Base-by-base conservation (phyloP, 2,797 vertebrate species). In the Danio aesculapii region DNA sequence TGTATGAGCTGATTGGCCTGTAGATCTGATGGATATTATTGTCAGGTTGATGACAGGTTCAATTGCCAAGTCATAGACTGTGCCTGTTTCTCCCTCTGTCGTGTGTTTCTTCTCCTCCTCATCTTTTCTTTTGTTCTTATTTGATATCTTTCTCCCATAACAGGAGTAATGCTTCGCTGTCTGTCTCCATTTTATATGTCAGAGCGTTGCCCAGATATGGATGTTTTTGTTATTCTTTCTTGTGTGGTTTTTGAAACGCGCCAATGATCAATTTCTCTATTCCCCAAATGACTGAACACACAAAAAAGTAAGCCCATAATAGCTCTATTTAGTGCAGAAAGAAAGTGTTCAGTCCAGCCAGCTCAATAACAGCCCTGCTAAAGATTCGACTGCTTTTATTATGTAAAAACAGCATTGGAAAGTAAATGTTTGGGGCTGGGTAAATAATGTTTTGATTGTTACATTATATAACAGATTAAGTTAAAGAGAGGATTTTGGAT, bases 181-280 rank as follows among this genome's bases (percentile, higher is more conserved):
- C 41, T 58, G 57, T 41, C 69, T 74, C 77, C 19, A 21, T 73
- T 72, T 72, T 74, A 49, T 73, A 57, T 13, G 13, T 66, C 49
- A 72, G 59, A 63, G 46, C 9, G 4, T 62, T 66, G 8, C 19
- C 69, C 55, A 66, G 55, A 66, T 66, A 58, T 76, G 77, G 43
- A 57, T 74, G 43, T 66, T 62, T 74, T 69, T 83, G 82, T 68
- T 83, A 67, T 53, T 75, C 64, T 83, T 43, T 72, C 68, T 78
- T 77, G 44, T 79, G 76, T 53, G 77, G 82, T 79, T 83, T 75
- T 63, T 74, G 52, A 57, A 83, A 83, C 58, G 16, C 13, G 55
- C 59, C 75, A 73, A 39, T 78, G 58, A 79, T 79, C 63, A 83
- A 79, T 83, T 83, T 79, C 57, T 62, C 72, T 68, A 79, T 75